Evolutionary conservation across 2,797 vertebrate genomes (phyloP), one percentile per base, ranked within the genome.

Genomic region (Notolepis coatsorum): DNA sequence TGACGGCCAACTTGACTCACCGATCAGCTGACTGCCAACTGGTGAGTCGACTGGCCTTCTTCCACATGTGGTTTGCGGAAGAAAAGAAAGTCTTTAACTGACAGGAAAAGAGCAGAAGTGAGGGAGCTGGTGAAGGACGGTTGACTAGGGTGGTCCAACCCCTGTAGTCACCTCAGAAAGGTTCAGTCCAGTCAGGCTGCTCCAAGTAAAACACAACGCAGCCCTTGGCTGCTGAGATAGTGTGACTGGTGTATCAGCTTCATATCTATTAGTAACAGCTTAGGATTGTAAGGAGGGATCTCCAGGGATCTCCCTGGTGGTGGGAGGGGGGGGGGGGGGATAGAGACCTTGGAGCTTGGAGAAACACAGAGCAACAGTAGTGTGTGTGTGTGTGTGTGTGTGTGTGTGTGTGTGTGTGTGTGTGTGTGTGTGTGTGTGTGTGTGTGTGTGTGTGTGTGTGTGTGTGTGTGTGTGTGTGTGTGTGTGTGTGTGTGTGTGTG

Each of bases 361-460:
- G 71, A 79, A 81, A 70, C 76, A 82, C 71, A 79, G 46, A 71
- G n/a, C 58, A 23, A 50, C 28, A 50, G 56, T 18, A 15, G 55
- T 41, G 52, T 35, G 17, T 31, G 15, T 48, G 25, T 48, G 46
- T 28, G 23, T 46, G 41, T 43, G 17, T 23, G 41, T 8, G 18
- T 23, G 2, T 54, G 48, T 59, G 55, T 37, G 49, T 43, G 64
- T 9, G 50, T 33, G 25, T 18, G 52, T 43, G 27, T 35, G 6
- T 18, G 66, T 7, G 25, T 13, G 37, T 1, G 41, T 3, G 20
- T 23, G 39, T n/a, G 2, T 47, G 20, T 18, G 39, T 42, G 39
- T 42, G 2, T 43, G 41, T 43, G 18, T 43, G 41, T 43, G 43
- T 46, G 46, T 7, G 24, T 21, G 25, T 21, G 45, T 21, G 24